phyloP scores from a whole-genome alignment of 1,140 invertebrate species.

The Drosophila punjabiensis region DNA sequence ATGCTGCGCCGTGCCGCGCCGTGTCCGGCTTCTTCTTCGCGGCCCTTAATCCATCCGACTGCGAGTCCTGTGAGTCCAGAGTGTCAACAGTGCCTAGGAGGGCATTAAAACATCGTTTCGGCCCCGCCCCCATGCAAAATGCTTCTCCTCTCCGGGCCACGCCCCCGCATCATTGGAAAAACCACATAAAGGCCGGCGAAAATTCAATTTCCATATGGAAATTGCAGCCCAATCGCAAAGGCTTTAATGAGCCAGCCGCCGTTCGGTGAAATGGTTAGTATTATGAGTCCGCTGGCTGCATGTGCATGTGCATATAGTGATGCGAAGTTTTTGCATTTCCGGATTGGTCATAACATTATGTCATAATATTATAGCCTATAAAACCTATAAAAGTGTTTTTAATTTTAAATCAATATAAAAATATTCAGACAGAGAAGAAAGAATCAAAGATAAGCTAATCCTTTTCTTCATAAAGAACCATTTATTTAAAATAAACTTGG shows the following conservation, averaged over 20 bases:
- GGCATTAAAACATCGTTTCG: slow-evolving; percentile 51
- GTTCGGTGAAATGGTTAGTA: slow-evolving; percentile 22
- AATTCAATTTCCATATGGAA: slow-evolving; percentile 81
- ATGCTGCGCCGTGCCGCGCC: slow-evolving; percentile 35
- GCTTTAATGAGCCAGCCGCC: slow-evolving; percentile 64
- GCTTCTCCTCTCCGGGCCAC: not conserved
- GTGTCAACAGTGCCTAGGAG: slow-evolving; percentile 40
- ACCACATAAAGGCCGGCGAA: slow-evolving; percentile 65
- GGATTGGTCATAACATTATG: not conserved
- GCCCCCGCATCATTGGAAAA: slow-evolving; percentile 38
- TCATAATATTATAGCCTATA: not conserved
- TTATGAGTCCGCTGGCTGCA: slow-evolving; percentile 26
- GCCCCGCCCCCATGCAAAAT: slow-evolving; percentile 17
- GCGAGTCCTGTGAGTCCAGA: slow-evolving; percentile 35
- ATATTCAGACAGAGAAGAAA: not conserved
- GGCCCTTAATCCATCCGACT: slow-evolving; percentile 44
- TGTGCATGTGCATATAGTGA: slow-evolving; percentile 42
- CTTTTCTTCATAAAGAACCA: not conserved
- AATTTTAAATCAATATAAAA: not conserved
- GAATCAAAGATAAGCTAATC: no score
- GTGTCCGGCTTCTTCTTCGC: slow-evolving; percentile 50
- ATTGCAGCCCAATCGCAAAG: slow-evolving; percentile 44
- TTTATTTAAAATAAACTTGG: not conserved
- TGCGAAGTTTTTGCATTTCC: slow-evolving; percentile 1
- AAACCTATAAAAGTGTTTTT: not conserved